These are phyloP conservation scores for Popillia japonica DNA, from an alignment of 1,140 invertebrate species.

Conservation along the genomic window DNA sequence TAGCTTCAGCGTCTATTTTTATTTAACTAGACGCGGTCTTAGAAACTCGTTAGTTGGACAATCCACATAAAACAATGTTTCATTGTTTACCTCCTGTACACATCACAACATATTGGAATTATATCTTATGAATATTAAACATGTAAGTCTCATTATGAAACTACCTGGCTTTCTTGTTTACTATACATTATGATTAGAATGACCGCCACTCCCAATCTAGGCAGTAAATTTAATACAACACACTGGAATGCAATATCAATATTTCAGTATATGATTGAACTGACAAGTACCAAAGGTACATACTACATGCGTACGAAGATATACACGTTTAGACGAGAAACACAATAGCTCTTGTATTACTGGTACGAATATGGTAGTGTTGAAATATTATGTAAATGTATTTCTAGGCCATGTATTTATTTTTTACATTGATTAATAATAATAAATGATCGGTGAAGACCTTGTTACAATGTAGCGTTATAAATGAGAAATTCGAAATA, in stretches of 20 bases:
- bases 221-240: not conserved
- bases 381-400: slow-evolving; percentile 4
- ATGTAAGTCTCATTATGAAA: not conserved
- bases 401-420: slow-evolving; percentile 1
- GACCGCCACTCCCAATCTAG: not conserved
- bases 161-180: not conserved
- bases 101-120: too few species aligned
- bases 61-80: too few species aligned
- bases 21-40: too few species aligned
- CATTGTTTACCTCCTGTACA: too few species aligned
- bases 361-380: not conserved
- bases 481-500: not conserved
- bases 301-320: not conserved
- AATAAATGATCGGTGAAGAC: not conserved
- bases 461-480: not conserved
- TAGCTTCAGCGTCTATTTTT: too few species aligned
- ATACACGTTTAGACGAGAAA: not conserved
- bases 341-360: not conserved
- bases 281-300: not conserved
- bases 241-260: not conserved
- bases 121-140: too few species aligned
- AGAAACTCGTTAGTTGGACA: too few species aligned
- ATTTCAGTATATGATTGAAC: slow-evolving; percentile 7
- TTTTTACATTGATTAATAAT: not conserved
- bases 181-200: not conserved